Evolutionary conservation across 2,888 invertebrate genomes (phyloP), one percentile per base, ranked within the genome.

Genomic region (Scaptomyza cyrtandrae): DNA sequence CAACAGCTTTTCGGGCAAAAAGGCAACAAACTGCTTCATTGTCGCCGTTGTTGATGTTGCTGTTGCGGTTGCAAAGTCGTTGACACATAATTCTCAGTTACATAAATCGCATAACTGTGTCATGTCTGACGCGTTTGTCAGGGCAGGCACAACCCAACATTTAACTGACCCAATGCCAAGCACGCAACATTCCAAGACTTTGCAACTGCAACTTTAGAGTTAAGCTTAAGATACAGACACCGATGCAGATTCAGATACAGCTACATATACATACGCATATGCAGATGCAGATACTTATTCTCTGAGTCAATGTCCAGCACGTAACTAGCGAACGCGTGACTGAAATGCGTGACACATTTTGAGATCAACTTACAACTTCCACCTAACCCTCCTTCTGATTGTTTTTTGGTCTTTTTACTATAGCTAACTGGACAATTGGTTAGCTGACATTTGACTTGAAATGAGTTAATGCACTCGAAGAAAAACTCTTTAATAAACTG

Each of bases 91-190:
- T 88, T 85, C 71, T 67, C 71, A 71, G 87, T 86, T 81, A 79
- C 87, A 86, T 88, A 86, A 86, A 88, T 86, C 89, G 85, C 85
- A 88, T 84, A 86, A 88, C 89, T 85, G 87, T 85, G 89, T 69
- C 85, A 88, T 75, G 85, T 86, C 70, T 35, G 79, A 58, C 62
- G 56, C 62, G 53, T n/a, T 50, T 43, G 33, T 39, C 57, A 37
- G 45, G 49, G 53, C 24, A 24, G 14, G 37, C 44, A 37, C 31
- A 61, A 56, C 45, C 70, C 69, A 60, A 57, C 59, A 56, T 10
- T 37, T 1, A n/a, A 49, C 37, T 75, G 78, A 71, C 58, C 78
- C 78, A 57, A 45, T 57, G 74, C 57, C 44, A 43, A 48, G 62
- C 58, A 83, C 80, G 80, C 86, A 80, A 71, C 46, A 62, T 55